Evolutionary conservation across 2,797 vertebrate species (phyloP), one percentile per base, ranked within the genome.

Genomic region (Chelon auratus): DNA sequence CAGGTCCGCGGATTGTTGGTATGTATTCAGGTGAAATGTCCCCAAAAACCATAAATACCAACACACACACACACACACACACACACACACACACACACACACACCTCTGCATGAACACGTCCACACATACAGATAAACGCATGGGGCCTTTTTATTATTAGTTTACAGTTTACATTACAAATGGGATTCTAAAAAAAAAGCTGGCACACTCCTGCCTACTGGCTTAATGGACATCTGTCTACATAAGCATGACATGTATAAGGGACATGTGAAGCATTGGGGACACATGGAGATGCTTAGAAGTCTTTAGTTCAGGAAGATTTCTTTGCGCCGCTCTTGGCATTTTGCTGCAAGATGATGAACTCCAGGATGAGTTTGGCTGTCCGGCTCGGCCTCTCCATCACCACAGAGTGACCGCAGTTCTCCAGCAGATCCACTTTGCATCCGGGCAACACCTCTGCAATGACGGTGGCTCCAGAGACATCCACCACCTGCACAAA

Each of bases 351-450:
- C 69, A 92, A 82, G 0, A 95, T 93, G 68, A 97, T 92, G 61
- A 99, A 99, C 75, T 99, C 96, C 42, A 96, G 75, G 17, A 99
- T 94, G 79, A 99, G 96, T 83, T 95, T 98, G 79, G 97, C 97
- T 0, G 96, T 96, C 81, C 96, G 95, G 61, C 95, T 93, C 4
- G 98, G 98, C 78, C 95, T 94, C 84, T 99, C 98, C 96, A 99
- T 96, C 59, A 95, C 95, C 87, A 99, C 97, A 0, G 96, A 95
- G 93, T 99, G 98, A 13, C 98, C 98, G 5, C 97, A 99, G 91
- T 97, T 98, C 75, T 99, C 97, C 91, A 99, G 92, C 81, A 99
- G 90, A 76, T 99, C 96, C 70, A 97, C 94, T 1, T 94, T 95
- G 92, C 96, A 97, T 58, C 91, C 91, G 0, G 95, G 89, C 43